A percentile compares a stretch with the other conserved stretches of the same genome.
phyloP scores from a whole-genome alignment of 1,140 invertebrate genomes.

The Anagrus nilaparvatae region DNA sequence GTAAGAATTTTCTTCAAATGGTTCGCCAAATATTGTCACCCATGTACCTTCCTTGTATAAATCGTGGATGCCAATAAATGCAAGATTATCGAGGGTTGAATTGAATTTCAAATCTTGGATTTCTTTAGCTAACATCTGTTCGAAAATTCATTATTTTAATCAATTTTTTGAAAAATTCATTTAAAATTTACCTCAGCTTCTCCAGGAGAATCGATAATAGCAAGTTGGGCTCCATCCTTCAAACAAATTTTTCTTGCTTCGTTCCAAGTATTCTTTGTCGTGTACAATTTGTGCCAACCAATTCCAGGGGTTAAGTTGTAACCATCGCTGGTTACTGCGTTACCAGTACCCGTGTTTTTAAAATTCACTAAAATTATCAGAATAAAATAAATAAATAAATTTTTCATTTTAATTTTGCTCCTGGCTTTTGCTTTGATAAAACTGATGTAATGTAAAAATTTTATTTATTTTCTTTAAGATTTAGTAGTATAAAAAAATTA shows the following conservation, averaged over 20 bases:
- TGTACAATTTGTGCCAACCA: slow-evolving; percentile 34
- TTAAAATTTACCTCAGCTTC: too few relatives aligned
- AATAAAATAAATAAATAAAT: too few relatives aligned
- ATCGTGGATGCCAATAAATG: slow-evolving; percentile 36
- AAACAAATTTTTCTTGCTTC: slow-evolving; percentile 32
- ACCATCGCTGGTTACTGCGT: slow-evolving; percentile 26
- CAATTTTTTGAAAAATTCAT: too few relatives aligned
- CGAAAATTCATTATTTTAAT: too few relatives aligned
- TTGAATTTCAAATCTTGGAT: too few relatives aligned
- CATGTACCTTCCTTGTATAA: slow-evolving; percentile 32
- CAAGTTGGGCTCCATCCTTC: slow-evolving; percentile 30
- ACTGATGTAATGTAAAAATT: not conserved
- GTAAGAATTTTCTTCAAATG: slow-evolving; percentile 17
- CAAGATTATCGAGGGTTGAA: too few relatives aligned
- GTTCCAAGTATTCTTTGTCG: slow-evolving; percentile 30
- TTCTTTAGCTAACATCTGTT: too few relatives aligned
- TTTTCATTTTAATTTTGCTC: too few relatives aligned
- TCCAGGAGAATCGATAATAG: slow-evolving; percentile 29
- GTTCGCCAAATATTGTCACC: slow-evolving; percentile 35
- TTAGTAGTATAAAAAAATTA: too few relatives aligned
- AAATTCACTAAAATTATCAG: too few relatives aligned
- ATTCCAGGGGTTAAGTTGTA: slow-evolving; percentile 26
- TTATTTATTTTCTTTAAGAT: too few relatives aligned
- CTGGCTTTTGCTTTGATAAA: not conserved
- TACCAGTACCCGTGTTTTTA: too few relatives aligned